phyloP scores from a whole-genome alignment of 2,888 invertebrate genomes.

The Nomada ferruginata region DNA sequence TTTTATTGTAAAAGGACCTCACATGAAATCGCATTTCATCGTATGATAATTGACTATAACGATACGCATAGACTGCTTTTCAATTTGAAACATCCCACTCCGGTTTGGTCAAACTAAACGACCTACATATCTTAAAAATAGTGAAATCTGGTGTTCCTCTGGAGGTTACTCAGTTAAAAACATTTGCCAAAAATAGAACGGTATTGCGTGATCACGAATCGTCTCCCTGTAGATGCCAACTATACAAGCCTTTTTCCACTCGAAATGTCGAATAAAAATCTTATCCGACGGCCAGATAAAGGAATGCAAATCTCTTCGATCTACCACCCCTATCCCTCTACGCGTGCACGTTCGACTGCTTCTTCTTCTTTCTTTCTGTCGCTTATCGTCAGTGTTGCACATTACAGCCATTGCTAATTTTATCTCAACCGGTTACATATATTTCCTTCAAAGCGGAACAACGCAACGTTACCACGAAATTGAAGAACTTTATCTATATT shows the following conservation, averaged over 20 bases:
- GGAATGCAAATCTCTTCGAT: not conserved
- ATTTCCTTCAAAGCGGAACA: not conserved
- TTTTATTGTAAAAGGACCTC: too few species aligned
- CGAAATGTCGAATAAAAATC: not conserved
- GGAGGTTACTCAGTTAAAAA: conserved; percentile 42
- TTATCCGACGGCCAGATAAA: not conserved
- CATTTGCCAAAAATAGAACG: conserved; percentile 56
- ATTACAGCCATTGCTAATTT: not conserved
- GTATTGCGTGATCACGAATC: conserved; percentile 22
- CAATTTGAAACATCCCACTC: not conserved
- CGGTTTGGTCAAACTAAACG: conserved; percentile 24
- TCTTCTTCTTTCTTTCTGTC: not conserved
- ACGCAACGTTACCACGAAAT: too few species aligned
- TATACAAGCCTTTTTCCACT: conserved; percentile 13
- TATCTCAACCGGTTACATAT: not conserved
- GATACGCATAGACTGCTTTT: not conserved
- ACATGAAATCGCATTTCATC: too few species aligned
- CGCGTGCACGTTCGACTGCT: not conserved
- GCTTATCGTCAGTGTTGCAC: not conserved
- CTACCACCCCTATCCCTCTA: not conserved
- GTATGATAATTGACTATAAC: not conserved
- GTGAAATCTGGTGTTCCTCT: conserved; percentile 44
- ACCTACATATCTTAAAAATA: conserved; percentile 44
- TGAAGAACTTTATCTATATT: too few species aligned
- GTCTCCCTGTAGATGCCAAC: not conserved